Base-by-base conservation (phyloP, 1,140 invertebrate genomes). In the Berghia stephanieae region DNA sequence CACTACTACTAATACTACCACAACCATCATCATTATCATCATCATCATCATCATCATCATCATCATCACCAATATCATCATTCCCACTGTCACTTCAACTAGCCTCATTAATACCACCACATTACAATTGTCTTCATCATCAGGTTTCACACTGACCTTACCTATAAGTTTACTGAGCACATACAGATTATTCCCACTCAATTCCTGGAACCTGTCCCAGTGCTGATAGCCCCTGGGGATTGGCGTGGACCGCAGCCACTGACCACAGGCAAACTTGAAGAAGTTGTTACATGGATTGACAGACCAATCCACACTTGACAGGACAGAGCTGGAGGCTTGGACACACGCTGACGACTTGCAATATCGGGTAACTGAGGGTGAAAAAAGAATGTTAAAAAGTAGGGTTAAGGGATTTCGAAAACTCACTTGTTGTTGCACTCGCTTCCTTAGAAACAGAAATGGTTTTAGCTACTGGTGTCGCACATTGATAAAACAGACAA, bases 261-360 rank as follows among this genome's bases (percentile, higher is more conserved):
- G 86, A 6, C 92, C 91, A 82, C 92, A 93, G 6, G 92, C 88
- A 82, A 91, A 93, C 55, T 90, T 84, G 86, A 91, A 92, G 80
- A 93, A 92, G 82, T 93, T 89, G 16, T 90, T 84, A 81, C 92
- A 93, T 3, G 92, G 91, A 60, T 90, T 83, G 2, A 88, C 86
- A 2, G 81, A 87, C 10, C 82, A 77, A 79, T 93, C 91, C 81
- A 93, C 88, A 36, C 88, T 86, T 5, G 87, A 83, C 18, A 92
- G 78, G 31, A 92, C 69, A 36, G 82, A 82, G 68, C 83, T 83
- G 0, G 87, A 84, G n/a, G 83, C 84, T 27, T 80, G 55, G 10
- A 88, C 80, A 80, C 87, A 88, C 18, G 81, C 84, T n/a, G 83
- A 75, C 0, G 83, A 80, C 63, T 83, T 79, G 76, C 87, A 88